Percentiles rank a stretch among this genome's conserved stretches.
phyloP scores from a whole-genome alignment of 2,113 vertebrate genomes.

The Tupaia tana region DNA sequence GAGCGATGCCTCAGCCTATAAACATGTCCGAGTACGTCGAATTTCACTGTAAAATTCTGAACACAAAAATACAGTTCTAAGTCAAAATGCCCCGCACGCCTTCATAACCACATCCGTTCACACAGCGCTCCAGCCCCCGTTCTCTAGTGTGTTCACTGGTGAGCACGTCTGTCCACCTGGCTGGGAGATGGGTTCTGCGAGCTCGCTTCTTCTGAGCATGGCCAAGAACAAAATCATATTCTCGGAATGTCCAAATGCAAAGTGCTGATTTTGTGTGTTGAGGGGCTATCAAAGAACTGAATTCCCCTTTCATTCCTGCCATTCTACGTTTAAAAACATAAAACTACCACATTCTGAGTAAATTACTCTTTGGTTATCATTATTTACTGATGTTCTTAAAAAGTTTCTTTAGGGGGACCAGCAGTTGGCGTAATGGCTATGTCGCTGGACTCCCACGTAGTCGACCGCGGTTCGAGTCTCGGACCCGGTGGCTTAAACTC shows the following conservation, averaged over 20 bases:
- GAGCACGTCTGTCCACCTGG: background rate
- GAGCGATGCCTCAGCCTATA: background rate
- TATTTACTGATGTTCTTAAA: conserved; percentile 32
- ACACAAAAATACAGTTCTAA: conserved; percentile 28
- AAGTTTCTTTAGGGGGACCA: background rate
- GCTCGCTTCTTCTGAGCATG: background rate
- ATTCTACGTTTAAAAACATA: conserved; percentile 34
- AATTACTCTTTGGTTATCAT: conserved; percentile 16
- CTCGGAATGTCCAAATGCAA: background rate
- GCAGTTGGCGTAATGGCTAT: too few relatives aligned
- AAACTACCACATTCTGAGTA: conserved; percentile 29
- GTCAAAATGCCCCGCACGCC: background rate
- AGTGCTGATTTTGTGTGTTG: background rate
- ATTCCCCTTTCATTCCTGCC: background rate
- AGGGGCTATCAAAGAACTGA: background rate
- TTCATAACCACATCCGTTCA: background rate
- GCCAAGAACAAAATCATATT: conserved; percentile 37
- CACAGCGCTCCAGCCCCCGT: background rate
- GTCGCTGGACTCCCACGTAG: too few relatives aligned
- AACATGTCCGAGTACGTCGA: background rate
- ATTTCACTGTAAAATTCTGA: conserved; percentile 21
- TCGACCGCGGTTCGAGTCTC: too few relatives aligned
- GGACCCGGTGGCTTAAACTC: too few relatives aligned
- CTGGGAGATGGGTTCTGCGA: background rate
- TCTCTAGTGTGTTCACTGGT: background rate